These are phyloP conservation scores for Turritopsis dohrnii DNA, from an alignment of 30 jellyfish, hydroid and myxozoan genomes.

Conservation along the genomic window DNA sequence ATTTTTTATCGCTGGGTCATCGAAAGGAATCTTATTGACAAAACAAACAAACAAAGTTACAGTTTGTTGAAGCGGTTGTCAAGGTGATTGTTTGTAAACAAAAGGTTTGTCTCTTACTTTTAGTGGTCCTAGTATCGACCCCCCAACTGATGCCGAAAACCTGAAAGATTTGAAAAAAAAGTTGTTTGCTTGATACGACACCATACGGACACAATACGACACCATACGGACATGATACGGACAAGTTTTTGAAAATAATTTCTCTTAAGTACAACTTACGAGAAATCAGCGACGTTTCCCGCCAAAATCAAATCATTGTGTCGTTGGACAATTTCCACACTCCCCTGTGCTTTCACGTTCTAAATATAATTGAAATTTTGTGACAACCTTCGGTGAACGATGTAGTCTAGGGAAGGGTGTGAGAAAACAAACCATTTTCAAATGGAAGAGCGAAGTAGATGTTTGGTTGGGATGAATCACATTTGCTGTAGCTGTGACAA, in stretches of 20 bases:
- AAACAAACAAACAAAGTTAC: not conserved
- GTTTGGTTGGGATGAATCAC: not conserved
- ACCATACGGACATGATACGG: no score
- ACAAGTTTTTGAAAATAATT: no score
- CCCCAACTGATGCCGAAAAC: slow-evolving; percentile 18
- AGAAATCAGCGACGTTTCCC: slow-evolving; percentile 10
- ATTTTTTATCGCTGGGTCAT: slow-evolving; percentile 1
- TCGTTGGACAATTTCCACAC: not conserved
- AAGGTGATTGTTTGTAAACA: not conserved
- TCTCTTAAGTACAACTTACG: no score
- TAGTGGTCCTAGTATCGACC: slow-evolving; percentile 7
- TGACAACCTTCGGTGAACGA: no score
- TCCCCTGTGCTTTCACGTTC: slow-evolving; percentile 2
- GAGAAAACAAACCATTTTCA: slow-evolving; percentile 4
- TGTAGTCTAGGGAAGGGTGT: no score
- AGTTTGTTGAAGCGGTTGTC: not conserved
- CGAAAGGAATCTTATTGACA: slow-evolving; percentile 7
- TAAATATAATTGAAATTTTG: not conserved
- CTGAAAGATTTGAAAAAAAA: no score
- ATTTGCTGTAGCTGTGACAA: slow-evolving; percentile 5
- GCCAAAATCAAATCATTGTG: not conserved
- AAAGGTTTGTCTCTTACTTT: slow-evolving; percentile 1
- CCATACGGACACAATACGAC: no score
- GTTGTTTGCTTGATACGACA: no score
- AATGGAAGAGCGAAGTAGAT: not conserved